Evolutionary conservation across 2,888 invertebrate species (phyloP), one percentile per base, ranked within the genome.

Genomic region (Thelaira solivaga): DNA sequence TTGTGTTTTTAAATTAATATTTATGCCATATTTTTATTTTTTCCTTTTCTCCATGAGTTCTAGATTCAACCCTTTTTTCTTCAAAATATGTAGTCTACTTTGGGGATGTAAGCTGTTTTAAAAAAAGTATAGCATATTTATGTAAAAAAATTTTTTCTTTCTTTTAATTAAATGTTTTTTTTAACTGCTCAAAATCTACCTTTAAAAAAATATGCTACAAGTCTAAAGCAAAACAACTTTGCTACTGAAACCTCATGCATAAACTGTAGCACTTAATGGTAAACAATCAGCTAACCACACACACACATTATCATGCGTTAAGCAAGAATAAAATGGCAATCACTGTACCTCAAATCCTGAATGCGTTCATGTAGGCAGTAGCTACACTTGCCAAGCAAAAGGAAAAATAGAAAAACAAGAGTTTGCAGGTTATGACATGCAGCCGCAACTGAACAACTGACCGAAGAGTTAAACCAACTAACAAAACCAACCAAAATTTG

Each of bases 401-500:
- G 41, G 26, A n/a, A n/a, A n/a, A n/a, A n/a, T n/a, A n/a, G n/a
- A n/a, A n/a, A n/a, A n/a, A n/a, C n/a, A 47, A 62, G 34, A 36
- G 43, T 29, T 31, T 59, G 7, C 22, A 39, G 41, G 20, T 31
- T 29, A 71, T 31, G 39, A 31, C 10, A 51, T 36, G 7, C 26
- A 26, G 24, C 61, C 67, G 41, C 55, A 75, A 57, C 49, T 57
- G 49, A 69, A 59, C 64, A 76, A 71, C 74, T 57, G 64, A 69
- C 64, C 71, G 55, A 71, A 71, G 45, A 61, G 61, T 39, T 55
- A 68, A 68, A 68, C 67, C 74, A 62, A 75, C 45, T 64, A 57
- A 49, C 69, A 53, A 71, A 71, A 76, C 59, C 76, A 67, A n/a
- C n/a, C n/a, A n/a, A n/a, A 29, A 59, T 68, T 74, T 55, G 67